Conservation (phyloP, 2,888 invertebrate genomes). For the Cryptocheilus praepositus region DNA sequence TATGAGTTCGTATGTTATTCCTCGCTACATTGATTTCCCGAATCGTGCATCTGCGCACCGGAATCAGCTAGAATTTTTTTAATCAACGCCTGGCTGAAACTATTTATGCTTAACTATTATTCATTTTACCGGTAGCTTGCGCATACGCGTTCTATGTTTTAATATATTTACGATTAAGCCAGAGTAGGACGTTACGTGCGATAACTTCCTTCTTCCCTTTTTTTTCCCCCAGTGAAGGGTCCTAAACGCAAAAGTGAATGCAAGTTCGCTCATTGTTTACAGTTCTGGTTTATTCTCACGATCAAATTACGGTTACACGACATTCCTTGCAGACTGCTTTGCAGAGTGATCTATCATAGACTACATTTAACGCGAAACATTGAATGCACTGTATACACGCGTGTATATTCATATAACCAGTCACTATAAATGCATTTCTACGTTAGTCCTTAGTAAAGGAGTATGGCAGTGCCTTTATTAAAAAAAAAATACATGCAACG, state of each 20-base stretch:
- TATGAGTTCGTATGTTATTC: no score
- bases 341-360: constrained; percentile 34
- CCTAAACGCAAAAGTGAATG: background rate
- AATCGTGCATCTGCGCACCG: no score
- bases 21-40: no score
- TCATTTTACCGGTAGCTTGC: no score
- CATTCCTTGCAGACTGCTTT: constrained; percentile 45
- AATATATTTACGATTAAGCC: constrained; percentile 2
- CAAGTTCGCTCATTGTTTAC: constrained; percentile 13
- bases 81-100: no score
- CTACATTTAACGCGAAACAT: constrained; percentile 23
- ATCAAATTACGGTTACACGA: constrained; percentile 25
- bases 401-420: constrained; percentile 26
- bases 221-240: background rate
- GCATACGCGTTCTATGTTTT: no score
- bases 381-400: constrained; percentile 27
- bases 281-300: constrained; percentile 19
- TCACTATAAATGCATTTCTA: constrained; percentile 25
- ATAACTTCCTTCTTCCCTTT: background rate
- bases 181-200: background rate
- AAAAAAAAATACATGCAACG: constrained; percentile 28
- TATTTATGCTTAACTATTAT: no score
- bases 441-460: constrained; percentile 38
- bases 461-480: constrained; percentile 55
- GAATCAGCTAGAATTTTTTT: no score